Evolutionary conservation across 2,113 vertebrate species (phyloP).

Genomic region (Lichenostomus cassidix): DNA sequence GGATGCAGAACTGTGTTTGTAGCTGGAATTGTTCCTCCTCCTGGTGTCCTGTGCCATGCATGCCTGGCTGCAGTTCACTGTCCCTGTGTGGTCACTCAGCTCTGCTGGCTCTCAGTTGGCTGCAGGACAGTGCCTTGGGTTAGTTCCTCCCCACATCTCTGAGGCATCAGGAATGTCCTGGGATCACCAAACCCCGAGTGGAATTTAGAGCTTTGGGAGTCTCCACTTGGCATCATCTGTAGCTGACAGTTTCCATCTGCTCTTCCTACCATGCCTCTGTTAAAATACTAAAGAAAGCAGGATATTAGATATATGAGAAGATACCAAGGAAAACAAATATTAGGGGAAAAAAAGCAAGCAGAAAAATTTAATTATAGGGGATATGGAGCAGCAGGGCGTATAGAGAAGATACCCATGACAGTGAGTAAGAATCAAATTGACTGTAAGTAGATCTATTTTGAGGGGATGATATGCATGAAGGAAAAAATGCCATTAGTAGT

Average conservation of each 20-base stretch:
- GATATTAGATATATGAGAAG: not conserved
- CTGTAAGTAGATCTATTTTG: constrained; percentile 10
- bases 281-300: not conserved
- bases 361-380: not conserved
- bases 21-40: not conserved
- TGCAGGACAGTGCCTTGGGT: not conserved
- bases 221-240: not conserved
- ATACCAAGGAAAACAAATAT: not conserved
- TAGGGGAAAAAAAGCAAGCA: not conserved
- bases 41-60: not conserved
- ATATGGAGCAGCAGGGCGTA: not conserved
- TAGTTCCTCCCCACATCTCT: not conserved
- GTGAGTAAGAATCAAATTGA: constrained; percentile 22
- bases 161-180: not conserved
- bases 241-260: constrained; percentile 15
- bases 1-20: not conserved
- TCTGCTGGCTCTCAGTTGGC: not conserved
- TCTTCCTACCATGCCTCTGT: not conserved
- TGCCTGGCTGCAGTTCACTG: not conserved
- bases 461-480: not conserved
- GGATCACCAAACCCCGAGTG: not conserved
- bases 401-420: not conserved
- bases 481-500: not conserved
- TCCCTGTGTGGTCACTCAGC: not conserved
- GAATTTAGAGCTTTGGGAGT: not conserved